Percentiles rank a stretch among this genome's conserved stretches.
These are phyloP conservation scores for Rhizoglyphus robini DNA, from an alignment of 1,140 invertebrate species.

Conservation along the genomic window DNA sequence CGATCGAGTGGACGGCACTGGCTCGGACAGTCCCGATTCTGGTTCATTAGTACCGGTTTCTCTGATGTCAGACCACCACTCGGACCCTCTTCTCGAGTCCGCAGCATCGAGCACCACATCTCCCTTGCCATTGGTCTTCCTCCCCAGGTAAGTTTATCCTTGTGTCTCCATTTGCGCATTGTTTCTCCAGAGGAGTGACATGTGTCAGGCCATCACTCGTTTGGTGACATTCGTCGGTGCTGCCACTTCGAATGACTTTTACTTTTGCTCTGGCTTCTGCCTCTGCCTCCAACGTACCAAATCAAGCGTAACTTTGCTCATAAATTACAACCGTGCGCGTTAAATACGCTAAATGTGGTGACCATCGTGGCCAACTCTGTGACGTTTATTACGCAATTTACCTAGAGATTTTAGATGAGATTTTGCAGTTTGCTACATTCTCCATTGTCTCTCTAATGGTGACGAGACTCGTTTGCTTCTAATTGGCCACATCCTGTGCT, in stretches of 20 bases:
- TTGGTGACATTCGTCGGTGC: no score
- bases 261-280: not conserved
- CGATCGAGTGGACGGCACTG: not conserved
- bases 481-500: no score
- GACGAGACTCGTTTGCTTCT: no score
- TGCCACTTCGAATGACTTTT: not conserved
- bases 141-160: not conserved
- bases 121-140: not conserved
- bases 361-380: not conserved
- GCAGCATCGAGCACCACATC: not conserved
- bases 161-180: not conserved
- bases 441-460: not conserved
- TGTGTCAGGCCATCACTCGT: no score
- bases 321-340: not conserved
- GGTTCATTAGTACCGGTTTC: not conserved
- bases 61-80: not conserved
- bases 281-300: not conserved
- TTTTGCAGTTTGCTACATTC: not conserved
- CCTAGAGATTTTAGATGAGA: not conserved
- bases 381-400: not conserved
- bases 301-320: not conserved
- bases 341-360: not conserved
- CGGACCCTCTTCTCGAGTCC: not conserved
- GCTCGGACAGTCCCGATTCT: not conserved
- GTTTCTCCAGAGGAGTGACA: not conserved